Base-by-base conservation (phyloP, 2,113 vertebrate species). In the Cathartes aura region DNA sequence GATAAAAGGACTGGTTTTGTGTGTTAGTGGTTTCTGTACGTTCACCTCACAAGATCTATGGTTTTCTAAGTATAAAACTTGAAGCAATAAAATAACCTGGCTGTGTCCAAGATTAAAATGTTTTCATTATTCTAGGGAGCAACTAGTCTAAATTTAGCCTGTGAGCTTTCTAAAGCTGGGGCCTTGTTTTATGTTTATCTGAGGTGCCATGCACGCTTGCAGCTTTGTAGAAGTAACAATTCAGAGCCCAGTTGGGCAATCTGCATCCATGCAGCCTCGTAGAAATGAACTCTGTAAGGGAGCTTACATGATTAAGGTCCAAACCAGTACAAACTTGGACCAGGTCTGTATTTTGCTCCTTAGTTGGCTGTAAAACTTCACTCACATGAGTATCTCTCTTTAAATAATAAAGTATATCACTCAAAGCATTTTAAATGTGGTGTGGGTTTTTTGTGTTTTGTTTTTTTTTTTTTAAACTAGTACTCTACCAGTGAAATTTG, bases 201-300 rank as follows among this genome's bases (percentile, higher is more conserved):
- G 40, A 82, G 56, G 73, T 53, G 43, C 58, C 4, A 2, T 27
- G 32, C 9, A 8, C 0, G 6, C 56, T 76, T 53, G n/a, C 1
- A 11, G 59, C 38, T 50, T 47, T 34, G 15, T 17, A 43, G 59
- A 70, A 45, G 38, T 45, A 34, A 13, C 15, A 27, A 0, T 78
- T 82, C 5, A 0, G 27, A 71, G 55, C 50, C 47, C 36, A 3
- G 2, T 1, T 42, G 47, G 26, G 29, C 1, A 7, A n/a, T 48
- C 20, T 68, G 47, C 22, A 10, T 43, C 55, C 6, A 0, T 6
- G 17, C 23, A 52, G 27, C 40, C 19, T 64, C 1, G 2, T 5
- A 14, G 40, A 21, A 75, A 27, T 60, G 29, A 66, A 4, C 15
- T 67, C 10, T 8, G 29, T 34, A 48, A 76, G 23, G 23, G 23